Percentiles rank a stretch among this genome's conserved stretches.
These are phyloP conservation scores for Alligator sinensis DNA, from an alignment of 2,113 vertebrate species.

Conservation along the genomic window DNA sequence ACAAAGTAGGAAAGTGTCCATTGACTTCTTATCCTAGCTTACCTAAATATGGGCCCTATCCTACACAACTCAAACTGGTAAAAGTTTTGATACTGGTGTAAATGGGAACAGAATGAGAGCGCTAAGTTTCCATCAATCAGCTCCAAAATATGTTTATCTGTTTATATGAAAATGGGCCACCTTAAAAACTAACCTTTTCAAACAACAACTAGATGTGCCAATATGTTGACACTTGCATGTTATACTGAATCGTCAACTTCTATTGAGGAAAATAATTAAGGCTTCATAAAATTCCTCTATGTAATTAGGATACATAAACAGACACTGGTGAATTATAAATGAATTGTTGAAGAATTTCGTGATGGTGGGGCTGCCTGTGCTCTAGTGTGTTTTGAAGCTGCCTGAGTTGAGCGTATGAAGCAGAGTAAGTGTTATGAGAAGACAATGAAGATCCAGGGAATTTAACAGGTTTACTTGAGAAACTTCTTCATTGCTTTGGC, in stretches of 20 bases:
- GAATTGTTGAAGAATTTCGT: neutral
- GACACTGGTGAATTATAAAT: neutral
- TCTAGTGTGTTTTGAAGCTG: neutral
- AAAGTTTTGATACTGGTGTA: neutral
- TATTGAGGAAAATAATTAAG: neutral
- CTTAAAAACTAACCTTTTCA: conserved; percentile 16
- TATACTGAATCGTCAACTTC: neutral
- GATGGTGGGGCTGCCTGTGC: neutral
- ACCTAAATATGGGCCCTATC: fast-evolving
- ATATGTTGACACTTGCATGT: neutral
- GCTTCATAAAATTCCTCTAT: neutral
- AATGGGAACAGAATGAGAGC: neutral
- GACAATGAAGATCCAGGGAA: neutral
- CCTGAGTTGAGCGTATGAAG: neutral
- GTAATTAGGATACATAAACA: neutral
- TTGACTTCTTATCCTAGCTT: neutral
- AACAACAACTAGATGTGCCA: neutral
- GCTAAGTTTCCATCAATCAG: neutral
- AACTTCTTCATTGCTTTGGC: neutral
- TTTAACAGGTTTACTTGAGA: neutral
- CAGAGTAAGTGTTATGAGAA: neutral
- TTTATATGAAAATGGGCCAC: neutral
- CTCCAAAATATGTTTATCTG: neutral
- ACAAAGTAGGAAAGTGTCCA: neutral
- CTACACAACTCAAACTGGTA: neutral